phyloP scores from a whole-genome alignment of 2,797 vertebrate genomes.

The Halcyon leucocephala region DNA sequence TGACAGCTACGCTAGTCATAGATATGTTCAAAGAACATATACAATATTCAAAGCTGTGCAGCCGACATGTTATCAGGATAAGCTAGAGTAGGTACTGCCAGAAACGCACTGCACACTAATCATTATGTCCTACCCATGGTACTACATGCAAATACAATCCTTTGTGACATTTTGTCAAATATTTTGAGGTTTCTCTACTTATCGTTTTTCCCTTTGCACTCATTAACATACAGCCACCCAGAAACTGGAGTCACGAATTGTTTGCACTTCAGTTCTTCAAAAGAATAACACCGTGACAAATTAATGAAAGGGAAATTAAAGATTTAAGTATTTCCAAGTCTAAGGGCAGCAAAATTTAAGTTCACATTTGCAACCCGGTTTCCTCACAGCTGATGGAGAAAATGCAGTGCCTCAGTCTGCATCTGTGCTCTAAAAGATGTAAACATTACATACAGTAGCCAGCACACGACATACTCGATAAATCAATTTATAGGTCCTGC shows the following conservation, averaged over 20 bases:
- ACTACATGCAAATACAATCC: slow-evolving; percentile 85
- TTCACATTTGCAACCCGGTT: slow-evolving; percentile 23
- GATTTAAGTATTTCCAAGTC: slow-evolving; percentile 57
- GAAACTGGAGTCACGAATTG: slow-evolving; percentile 4
- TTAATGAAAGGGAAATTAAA: slow-evolving; percentile 73
- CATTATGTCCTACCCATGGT: slow-evolving; percentile 79
- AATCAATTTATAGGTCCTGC: slow-evolving; percentile 70
- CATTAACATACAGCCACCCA: slow-evolving; percentile 73
- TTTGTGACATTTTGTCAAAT: slow-evolving; percentile 86
- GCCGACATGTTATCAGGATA: slow-evolving; percentile 82
- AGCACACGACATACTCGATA: slow-evolving; percentile 44
- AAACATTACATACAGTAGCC: slow-evolving; percentile 44
- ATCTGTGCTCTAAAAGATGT: slow-evolving; percentile 42
- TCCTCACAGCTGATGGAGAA: not conserved
- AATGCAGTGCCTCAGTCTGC: slow-evolving; percentile 27
- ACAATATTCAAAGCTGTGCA: slow-evolving; percentile 83
- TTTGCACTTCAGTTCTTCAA: slow-evolving; percentile 52
- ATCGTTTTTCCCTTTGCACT: slow-evolving; percentile 67
- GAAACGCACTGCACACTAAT: slow-evolving; percentile 79
- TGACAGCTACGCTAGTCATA: slow-evolving; percentile 80
- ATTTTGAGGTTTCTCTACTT: slow-evolving; percentile 80
- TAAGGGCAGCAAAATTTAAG: slow-evolving; percentile 46
- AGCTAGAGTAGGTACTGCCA: slow-evolving; percentile 78
- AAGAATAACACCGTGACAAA: slow-evolving; percentile 63
- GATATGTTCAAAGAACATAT: slow-evolving; percentile 84